Percentiles rank a stretch among this genome's conserved stretches.
Evolutionary conservation across 2,113 vertebrate species (phyloP).

Genomic region (Nothoprocta pentlandii): DNA sequence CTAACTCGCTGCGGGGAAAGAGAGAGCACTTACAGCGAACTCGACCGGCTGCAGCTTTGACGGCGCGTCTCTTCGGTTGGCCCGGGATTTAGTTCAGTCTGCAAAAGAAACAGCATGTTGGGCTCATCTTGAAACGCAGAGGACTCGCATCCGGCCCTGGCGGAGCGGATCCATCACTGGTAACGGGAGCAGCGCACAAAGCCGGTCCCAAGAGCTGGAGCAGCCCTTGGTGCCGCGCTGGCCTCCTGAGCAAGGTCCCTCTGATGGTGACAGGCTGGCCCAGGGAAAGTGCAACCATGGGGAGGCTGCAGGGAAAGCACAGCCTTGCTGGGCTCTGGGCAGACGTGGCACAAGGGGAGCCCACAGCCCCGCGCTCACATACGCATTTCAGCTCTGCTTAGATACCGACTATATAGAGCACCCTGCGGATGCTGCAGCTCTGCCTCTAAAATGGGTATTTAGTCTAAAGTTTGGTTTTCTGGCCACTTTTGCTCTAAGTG

Average conservation of each 20-base stretch:
- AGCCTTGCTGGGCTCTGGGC: background rate
- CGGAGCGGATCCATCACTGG: constrained; percentile 1
- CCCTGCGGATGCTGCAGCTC: background rate
- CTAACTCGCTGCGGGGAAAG: background rate
- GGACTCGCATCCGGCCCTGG: background rate
- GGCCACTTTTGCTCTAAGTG: background rate
- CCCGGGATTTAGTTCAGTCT: background rate
- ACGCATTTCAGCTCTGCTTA: background rate
- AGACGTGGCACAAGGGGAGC: background rate
- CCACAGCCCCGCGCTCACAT: background rate
- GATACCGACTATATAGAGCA: background rate
- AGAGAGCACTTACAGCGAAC: constrained; percentile 41
- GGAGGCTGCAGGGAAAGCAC: background rate
- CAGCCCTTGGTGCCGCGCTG: background rate
- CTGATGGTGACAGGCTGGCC: rapidly evolving
- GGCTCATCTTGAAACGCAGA: background rate
- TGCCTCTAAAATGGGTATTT: rapidly evolving
- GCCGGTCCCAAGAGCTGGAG: background rate
- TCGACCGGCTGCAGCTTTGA: background rate
- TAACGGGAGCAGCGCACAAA: constrained; percentile 25
- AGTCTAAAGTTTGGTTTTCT: rapidly evolving
- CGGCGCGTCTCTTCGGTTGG: background rate
- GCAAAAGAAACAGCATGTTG: background rate
- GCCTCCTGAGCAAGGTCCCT: background rate
- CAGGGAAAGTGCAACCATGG: rapidly evolving